A percentile compares a stretch with the other conserved stretches of the same genome.
phyloP scores from a whole-genome alignment of 2,888 invertebrate genomes.

The Cephus pygmeus region DNA sequence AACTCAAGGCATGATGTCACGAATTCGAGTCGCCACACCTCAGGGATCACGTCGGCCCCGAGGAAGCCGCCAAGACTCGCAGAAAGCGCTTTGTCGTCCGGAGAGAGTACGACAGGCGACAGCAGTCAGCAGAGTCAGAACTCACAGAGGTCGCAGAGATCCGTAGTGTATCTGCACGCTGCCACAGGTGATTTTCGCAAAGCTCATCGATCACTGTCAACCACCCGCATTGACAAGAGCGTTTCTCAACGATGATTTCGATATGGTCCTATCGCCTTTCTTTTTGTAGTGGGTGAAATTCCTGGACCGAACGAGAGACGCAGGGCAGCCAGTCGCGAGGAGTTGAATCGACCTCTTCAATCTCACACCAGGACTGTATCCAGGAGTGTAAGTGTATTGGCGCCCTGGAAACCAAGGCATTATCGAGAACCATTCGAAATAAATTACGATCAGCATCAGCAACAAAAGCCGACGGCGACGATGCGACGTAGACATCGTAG shows the following conservation, averaged over 20 bases:
- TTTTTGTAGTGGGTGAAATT: conserved; percentile 80
- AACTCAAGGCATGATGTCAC: conserved; percentile 54
- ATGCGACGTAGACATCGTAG: conserved; percentile 63
- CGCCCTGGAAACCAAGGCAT: conserved; percentile 85
- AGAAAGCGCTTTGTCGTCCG: conserved; percentile 62
- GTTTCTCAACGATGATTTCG: neutral
- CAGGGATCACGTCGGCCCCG: conserved; percentile 51
- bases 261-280: neutral
- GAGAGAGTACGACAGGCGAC: conserved; percentile 65
- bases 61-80: conserved; percentile 59
- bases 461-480: conserved; percentile 54
- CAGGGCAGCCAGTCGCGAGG: conserved; percentile 79
- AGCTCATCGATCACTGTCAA: neutral
- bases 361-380: conserved; percentile 79
- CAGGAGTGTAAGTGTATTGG: conserved; percentile 82
- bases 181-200: conserved; percentile 73
- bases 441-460: conserved; percentile 76
- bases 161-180: conserved; percentile 86
- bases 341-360: conserved; percentile 73
- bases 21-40: conserved; percentile 54
- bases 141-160: conserved; percentile 75
- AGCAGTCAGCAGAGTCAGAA: conserved; percentile 75
- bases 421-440: conserved; percentile 80
- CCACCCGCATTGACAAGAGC: neutral
- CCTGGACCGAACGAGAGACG: conserved; percentile 77